These are phyloP conservation scores for Barypeithes pellucidus DNA, from an alignment of 2,888 invertebrate species.

Conservation along the genomic window DNA sequence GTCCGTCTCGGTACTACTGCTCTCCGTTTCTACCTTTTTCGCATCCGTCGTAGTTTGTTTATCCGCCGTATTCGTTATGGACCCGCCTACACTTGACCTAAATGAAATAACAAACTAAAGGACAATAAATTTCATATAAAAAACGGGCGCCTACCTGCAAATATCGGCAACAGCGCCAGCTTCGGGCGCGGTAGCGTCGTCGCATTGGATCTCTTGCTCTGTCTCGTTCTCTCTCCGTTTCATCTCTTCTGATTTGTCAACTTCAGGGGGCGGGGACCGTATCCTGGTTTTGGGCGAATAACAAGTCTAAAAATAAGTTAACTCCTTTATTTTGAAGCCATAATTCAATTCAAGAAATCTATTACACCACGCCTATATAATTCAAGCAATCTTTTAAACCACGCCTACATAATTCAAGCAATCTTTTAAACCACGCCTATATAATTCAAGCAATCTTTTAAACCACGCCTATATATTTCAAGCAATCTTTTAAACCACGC, in stretches of 20 bases:
- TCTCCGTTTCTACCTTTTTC: conserved; percentile 59
- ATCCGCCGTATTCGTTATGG: conserved; percentile 36
- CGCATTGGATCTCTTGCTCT: conserved; percentile 50
- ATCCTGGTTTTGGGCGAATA: conserved; percentile 40
- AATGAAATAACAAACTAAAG: neutral
- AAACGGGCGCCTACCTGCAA: neutral
- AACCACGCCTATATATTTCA: too few relatives aligned
- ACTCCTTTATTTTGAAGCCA: too few relatives aligned
- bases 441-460: too few relatives aligned
- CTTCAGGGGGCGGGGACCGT: conserved; percentile 40
- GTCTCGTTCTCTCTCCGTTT: conserved; percentile 44
- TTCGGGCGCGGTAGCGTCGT: conserved; percentile 25
- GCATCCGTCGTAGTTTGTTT: conserved; percentile 57
- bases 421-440: too few relatives aligned
- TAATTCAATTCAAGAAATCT: too few relatives aligned
- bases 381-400: too few relatives aligned
- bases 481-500: too few relatives aligned
- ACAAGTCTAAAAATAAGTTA: conserved; percentile 34
- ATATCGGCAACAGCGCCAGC: conserved; percentile 25
- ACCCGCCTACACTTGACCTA: neutral
- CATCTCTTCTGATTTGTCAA: conserved; percentile 10
- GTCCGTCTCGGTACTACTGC: conserved; percentile 61
- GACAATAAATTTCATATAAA: neutral
- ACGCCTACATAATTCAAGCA: too few relatives aligned
- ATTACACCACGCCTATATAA: too few relatives aligned